A percentile compares a stretch with the other conserved stretches of the same genome.
phyloP scores from a whole-genome alignment of 2,797 vertebrate genomes.

The Megaceryle alcyon region DNA sequence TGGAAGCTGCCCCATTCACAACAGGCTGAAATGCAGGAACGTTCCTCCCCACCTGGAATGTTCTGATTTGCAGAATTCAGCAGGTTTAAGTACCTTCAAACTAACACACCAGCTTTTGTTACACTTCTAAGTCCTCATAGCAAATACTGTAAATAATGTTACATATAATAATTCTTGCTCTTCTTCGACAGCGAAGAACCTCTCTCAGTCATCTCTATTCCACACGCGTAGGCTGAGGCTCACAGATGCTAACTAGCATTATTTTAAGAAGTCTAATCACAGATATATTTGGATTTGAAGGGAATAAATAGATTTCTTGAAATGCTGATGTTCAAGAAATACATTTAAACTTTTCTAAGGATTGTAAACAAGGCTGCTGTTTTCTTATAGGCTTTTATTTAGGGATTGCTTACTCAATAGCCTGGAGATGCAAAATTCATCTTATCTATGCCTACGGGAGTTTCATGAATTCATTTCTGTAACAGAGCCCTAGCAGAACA shows the following conservation, averaged over 20 bases:
- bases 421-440: constrained; percentile 7
- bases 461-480: background rate
- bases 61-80: background rate
- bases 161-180: background rate
- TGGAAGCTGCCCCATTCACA: background rate
- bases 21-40: background rate
- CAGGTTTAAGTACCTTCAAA: background rate
- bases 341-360: constrained; percentile 2
- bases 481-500: constrained; percentile 3
- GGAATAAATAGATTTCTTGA: constrained; percentile 25
- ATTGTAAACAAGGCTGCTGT: constrained; percentile 5
- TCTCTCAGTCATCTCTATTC: background rate
- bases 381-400: background rate
- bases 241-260: constrained; percentile 8
- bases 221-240: background rate
- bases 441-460: constrained; percentile 27
- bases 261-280: background rate
- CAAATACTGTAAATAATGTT: background rate
- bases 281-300: constrained; percentile 24
- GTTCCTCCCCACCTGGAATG: background rate
- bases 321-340: constrained; percentile 40
- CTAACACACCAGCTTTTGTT: background rate
- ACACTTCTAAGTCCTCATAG: background rate
- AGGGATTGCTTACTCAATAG: background rate
- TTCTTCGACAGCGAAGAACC: background rate